Evolutionary conservation across 2,888 invertebrate species (phyloP), one percentile per base, ranked within the genome.

Genomic region (Catotricha subobsoleta): DNA sequence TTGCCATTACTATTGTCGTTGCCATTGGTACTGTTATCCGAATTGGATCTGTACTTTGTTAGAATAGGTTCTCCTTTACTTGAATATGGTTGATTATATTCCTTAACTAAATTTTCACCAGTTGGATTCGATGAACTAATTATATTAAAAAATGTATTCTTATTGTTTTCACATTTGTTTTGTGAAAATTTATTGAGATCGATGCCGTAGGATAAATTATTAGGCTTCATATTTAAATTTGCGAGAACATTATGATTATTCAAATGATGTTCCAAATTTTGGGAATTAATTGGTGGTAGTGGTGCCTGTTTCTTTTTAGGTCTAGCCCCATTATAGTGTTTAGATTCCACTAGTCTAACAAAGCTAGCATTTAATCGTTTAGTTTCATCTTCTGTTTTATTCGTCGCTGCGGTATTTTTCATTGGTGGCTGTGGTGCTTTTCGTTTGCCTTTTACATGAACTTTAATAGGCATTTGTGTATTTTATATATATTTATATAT

Each of bases 371-470:
- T 34, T 34, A 21, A 21, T 20, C 20, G 13, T 34, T 4, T 34
- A 34, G 5, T 34, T 34, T 34, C 34, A 34, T 9, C 4, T 21
- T 20, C 13, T 20, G 20, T 34, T 34, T n/a, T 34, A 33, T 12
- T 27, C 40, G 25, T 19, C 4, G 4, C 46, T 54, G 54, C 29
- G 5, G n/a, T n/a, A n/a, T 15, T 9, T 3, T 27, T 9, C 3
- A 20, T 52, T 2, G 71, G 72, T 2, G 72, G 72, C 45, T 63
- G 67, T 5, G 73, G 72, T 2, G 73, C 73, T 15, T 63, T 69
- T 46, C 81, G 62, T 56, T 82, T 82, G 19, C 81, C 81, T 48
- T 78, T 79, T 1, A 81, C 80, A 62, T 81, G 77, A 19, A 21
- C 34, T 34, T 34, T 34, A 20, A 34, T 21, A 6, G 34, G 34